Base-by-base conservation (phyloP, 1,140 invertebrate species). In the Daktulosphaira vitifoliae region DNA sequence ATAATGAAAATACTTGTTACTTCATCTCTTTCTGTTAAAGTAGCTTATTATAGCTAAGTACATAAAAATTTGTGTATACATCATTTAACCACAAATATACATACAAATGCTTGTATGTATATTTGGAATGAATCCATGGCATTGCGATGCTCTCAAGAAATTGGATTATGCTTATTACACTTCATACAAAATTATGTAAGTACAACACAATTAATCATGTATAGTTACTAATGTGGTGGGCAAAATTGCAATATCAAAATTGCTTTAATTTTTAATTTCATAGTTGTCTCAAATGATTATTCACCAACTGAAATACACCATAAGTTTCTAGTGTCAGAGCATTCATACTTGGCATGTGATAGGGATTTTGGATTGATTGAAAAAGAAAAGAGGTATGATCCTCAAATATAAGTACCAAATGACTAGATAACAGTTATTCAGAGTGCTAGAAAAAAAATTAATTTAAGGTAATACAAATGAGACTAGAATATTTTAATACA, bases 201-300 rank as follows among this genome's bases (percentile, higher is more conserved):
- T 48, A 48, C 44, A 48, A 1, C 16, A 48, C 15, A 48, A 48
- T 65, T 75, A 44, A 69, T 72, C 48, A 66, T 76, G 15, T 76
- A 73, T 74, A 69, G 66, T 46, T 72, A 75, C 68, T 73, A 68
- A 8, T 75, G 72, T 64, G 74, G 72, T 9, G 73, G 72, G 5
- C 74, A 74, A 68, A 76, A 74, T 50, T 67, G 72, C 8, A 75
- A 72, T 59, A 74, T 75, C 22, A 75, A 75, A 70, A 53, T 75
- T 23, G 67, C 67, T 13, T 26, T 74, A 59, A 70, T 74, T 62
- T 44, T 48, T 22, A 49, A 23, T 69, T 46, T 51, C 67, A 13
- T 67, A 66, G 54, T 68, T 37, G 22, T 50, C 50, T 38, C 39
- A 66, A 64, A 53, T 39, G 26, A 51, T 50, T 23, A 29, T 59